These are phyloP conservation scores for Tenebrio molitor DNA, from an alignment of 1,140 invertebrate genomes.

Conservation along the genomic window DNA sequence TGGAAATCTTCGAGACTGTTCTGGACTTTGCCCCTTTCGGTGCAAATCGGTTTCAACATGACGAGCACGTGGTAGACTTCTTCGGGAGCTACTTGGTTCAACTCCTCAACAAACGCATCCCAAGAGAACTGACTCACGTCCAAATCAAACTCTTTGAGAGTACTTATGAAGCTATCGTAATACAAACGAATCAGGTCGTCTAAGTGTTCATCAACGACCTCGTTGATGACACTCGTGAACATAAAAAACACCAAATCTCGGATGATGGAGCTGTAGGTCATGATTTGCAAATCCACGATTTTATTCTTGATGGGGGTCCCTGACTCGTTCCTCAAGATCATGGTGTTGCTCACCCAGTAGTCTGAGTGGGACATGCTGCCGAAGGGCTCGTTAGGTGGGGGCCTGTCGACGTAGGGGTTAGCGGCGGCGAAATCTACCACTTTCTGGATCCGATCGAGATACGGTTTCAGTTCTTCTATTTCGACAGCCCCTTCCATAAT, in stretches of 20 bases:
- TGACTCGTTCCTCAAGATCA: constrained; percentile 62
- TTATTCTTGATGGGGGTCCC: constrained; percentile 68
- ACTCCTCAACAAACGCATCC: constrained; percentile 60
- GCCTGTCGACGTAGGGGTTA: constrained; percentile 53
- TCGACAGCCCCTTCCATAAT: constrained; percentile 60
- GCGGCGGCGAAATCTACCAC: constrained; percentile 50
- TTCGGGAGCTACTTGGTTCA: constrained; percentile 59
- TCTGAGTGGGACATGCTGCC: constrained; percentile 72
- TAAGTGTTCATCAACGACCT: constrained; percentile 66
- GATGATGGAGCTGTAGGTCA: constrained; percentile 68
- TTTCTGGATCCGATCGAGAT: constrained; percentile 50
- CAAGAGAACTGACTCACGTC: constrained; percentile 59
- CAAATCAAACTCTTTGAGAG: constrained; percentile 59
- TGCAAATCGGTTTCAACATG: constrained; percentile 65
- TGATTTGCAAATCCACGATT: constrained; percentile 76
- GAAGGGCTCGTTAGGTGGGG: constrained; percentile 65
- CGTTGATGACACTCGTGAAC: constrained; percentile 68
- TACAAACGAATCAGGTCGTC: constrained; percentile 70
- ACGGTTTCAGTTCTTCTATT: constrained; percentile 59
- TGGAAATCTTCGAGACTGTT: constrained; percentile 62
- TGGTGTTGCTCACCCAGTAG: constrained; percentile 76
- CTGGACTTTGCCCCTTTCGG: constrained; percentile 63
- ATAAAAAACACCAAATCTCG: constrained; percentile 74
- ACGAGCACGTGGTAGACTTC: constrained; percentile 64
- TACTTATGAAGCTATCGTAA: constrained; percentile 68